phyloP scores from a whole-genome alignment of 2,113 vertebrate genomes.

The Dolichallabes microphthalmus region DNA sequence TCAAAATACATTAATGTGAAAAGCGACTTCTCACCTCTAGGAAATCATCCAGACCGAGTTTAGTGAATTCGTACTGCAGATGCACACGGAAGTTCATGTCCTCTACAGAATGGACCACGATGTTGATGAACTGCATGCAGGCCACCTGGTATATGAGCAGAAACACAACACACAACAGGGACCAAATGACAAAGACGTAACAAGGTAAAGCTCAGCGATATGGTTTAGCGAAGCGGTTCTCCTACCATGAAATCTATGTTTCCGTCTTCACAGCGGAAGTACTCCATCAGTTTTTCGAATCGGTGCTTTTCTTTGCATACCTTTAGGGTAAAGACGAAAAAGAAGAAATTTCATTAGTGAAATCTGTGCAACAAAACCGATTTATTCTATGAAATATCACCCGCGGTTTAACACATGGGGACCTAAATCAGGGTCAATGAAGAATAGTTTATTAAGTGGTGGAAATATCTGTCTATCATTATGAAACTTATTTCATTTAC shows the following conservation, averaged over 20 bases:
- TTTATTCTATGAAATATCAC: not conserved
- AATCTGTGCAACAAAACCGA: not conserved
- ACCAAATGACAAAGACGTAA: slow-evolving; percentile 7
- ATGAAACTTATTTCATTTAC: not conserved
- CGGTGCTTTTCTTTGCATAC: slow-evolving; percentile 95
- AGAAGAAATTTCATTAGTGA: not conserved
- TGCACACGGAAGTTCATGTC: slow-evolving; percentile 99
- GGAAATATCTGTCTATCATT: not conserved
- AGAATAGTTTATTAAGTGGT: not conserved
- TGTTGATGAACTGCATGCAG: slow-evolving; percentile 99
- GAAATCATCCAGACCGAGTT: slow-evolving; percentile 91
- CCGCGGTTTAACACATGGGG: not conserved
- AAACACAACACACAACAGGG: not conserved
- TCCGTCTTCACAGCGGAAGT: slow-evolving; percentile 92
- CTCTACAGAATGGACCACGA: slow-evolving; percentile 96
- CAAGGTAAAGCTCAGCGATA: not conserved
- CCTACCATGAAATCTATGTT: slow-evolving; percentile 97
- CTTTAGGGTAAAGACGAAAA: slow-evolving; percentile 62
- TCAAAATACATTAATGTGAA: not conserved
- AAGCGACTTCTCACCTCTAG: slow-evolving; percentile 77
- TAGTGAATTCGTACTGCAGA: slow-evolving; percentile 94
- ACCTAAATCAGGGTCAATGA: not conserved
- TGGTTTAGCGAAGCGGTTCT: not conserved
- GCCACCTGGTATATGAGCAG: slow-evolving; percentile 77
- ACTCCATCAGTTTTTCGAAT: slow-evolving; percentile 97